phyloP scores from a whole-genome alignment of 2,797 vertebrate genomes.

The Leucoraja ocellata region DNA sequence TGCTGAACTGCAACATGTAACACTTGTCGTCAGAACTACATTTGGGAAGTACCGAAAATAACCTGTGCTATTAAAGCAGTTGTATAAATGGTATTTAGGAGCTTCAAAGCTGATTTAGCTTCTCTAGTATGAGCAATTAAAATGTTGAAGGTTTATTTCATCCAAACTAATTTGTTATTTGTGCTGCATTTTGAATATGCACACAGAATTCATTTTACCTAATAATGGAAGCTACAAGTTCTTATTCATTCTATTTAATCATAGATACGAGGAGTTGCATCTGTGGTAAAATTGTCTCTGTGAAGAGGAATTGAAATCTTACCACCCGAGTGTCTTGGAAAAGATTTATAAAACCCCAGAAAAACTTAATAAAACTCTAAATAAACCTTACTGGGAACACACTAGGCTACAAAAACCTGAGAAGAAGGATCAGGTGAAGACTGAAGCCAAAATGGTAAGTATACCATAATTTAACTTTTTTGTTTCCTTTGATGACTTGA shows the following conservation, averaged over 20 bases:
- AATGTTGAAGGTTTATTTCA: background rate
- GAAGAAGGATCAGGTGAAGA: background rate
- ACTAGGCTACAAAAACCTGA: background rate
- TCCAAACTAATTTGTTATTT: background rate
- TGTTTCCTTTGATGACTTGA: no score
- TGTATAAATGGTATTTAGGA: background rate
- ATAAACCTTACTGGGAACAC: background rate
- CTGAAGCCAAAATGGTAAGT: constrained; percentile 23
- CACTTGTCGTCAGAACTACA: background rate
- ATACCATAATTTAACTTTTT: no score
- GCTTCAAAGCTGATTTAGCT: background rate
- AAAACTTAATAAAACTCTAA: background rate
- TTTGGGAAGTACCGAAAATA: background rate
- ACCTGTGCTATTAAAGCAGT: background rate
- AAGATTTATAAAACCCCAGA: constrained; percentile 49
- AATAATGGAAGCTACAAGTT: background rate
- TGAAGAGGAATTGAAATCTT: constrained; percentile 61
- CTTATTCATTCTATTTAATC: background rate
- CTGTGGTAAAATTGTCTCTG: constrained; percentile 68
- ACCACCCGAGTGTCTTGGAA: constrained; percentile 55
- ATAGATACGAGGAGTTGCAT: constrained; percentile 63
- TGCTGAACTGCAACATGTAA: background rate
- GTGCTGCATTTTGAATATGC: background rate
- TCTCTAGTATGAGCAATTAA: background rate
- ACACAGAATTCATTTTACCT: background rate